Evolutionary conservation across 2,113 vertebrate species (phyloP), one percentile per base, ranked within the genome.

Genomic region (Leucoraja erinaceus): DNA sequence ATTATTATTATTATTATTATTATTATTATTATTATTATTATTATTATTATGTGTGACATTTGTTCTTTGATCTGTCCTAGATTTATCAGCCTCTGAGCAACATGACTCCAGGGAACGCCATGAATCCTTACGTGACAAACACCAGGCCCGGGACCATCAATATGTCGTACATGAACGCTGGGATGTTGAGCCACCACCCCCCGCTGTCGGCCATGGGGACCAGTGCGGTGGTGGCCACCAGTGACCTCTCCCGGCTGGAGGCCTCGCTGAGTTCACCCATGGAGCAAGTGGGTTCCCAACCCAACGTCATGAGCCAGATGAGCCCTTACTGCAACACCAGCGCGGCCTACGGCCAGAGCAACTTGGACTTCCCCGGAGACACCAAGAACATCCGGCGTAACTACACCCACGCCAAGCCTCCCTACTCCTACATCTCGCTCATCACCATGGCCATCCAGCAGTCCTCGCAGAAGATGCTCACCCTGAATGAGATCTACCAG

Each of bases 381-480:
- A 93, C 92, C 84, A 93, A 56, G 47, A 93, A 90, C n/a, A 93
- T 93, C 86, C 78, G 94, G 7, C 93, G 94, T 18, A 94, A 88
- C 92, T 95, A 94, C 94, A 94, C 94, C 18, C 94, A 95, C 54
- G 94, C 94, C 74, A 95, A 95, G 79, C 94, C 94, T 14, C 75
- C 75, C 0, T 77, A 77, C n/a, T 77, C 75, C 9, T 77, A 77
- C 28, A 77, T 77, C 75, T 5, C 94, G 6, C 94, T 95, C 38
- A 95, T 95, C 70, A 95, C 94, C 93, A 95, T 95, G 94, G 94
- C 94, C 75, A 95, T 95, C 72, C 94, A 95, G 56, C 94, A 95
- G 63, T 88, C 94, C 1, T 93, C 91, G 0, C 93, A 92, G 79
- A 95, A 95, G 86, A 94, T 94, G 94, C 93, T 95, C 76, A 95